Evolutionary conservation across 2,113 vertebrate genomes (phyloP), one percentile per base, ranked within the genome.

Genomic region (Chionodraco myersi): DNA sequence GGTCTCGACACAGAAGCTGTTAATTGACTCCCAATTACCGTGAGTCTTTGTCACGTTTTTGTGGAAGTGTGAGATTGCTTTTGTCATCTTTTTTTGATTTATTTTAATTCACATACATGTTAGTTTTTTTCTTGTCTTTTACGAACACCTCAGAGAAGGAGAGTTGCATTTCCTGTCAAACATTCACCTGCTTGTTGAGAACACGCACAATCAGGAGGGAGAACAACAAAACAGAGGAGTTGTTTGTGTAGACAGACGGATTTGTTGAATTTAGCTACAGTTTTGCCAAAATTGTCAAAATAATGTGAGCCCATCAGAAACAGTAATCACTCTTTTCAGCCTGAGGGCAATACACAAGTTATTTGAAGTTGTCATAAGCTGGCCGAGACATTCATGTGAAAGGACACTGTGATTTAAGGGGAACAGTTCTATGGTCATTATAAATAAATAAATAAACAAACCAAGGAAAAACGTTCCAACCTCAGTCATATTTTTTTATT

Each of bases 11-110:
- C 12, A 41, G 61, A 71, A 66, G 26, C 62, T 80, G 76, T 56
- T 86, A 72, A 88, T 77, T 73, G 14, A 66, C 64, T 74, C 23
- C 15, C 64, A 68, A 47, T 59, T 59, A 10, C 53, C 36, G 44
- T 23, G 21, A 23, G 44, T 10, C 5, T 61, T 36, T 72, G 45
- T 79, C 69, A 71, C 49, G 36, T 63, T 73, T 60, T 60, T 23
- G 36, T 10, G 21, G 57, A 23, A 58, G 41, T 36, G 49, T 23
- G 26, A 14, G 36, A 75, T 26, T 83, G 53, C 63, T 63, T 64
- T 34, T 36, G 68, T 2, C 21, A 4, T 4, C 3, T 30, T 41
- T 59, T 54, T 72, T 2, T 6, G 6, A 18, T 44, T 44, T 9
- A 9, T 52, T 72, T 26, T 2, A 57, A 57, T 53, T 61, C 48